A percentile compares a stretch with the other conserved stretches of the same genome.
These are phyloP conservation scores for Gallirallus australis DNA, from an alignment of 2,797 vertebrate species.

Conservation along the genomic window DNA sequence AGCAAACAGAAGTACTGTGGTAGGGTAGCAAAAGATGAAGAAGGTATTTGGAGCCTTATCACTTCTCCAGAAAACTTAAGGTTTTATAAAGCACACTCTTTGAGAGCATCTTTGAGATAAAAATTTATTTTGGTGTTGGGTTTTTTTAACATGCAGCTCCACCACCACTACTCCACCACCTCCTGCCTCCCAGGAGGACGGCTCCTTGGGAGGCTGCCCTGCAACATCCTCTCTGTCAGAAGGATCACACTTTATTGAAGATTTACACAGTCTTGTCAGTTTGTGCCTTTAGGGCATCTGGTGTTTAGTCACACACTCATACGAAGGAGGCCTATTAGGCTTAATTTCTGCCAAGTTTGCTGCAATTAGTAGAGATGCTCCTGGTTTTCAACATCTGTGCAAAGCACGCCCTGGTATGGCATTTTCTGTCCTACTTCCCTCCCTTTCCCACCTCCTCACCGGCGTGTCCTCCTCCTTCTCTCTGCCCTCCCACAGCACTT, in stretches of 20 bases:
- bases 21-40: not conserved
- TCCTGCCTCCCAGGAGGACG: not conserved
- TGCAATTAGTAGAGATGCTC: constrained; percentile 15
- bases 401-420: not conserved
- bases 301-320: constrained; percentile 42
- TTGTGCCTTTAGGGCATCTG: constrained; percentile 56
- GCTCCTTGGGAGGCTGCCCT: not conserved
- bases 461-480: not conserved
- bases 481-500: fast-evolving
- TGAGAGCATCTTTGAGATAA: not conserved
- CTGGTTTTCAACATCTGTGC: constrained; percentile 18
- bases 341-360: constrained; percentile 53
- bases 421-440: not conserved
- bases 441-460: not conserved
- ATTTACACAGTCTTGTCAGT: constrained; percentile 50
- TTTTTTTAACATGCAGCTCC: not conserved
- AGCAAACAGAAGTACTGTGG: not conserved
- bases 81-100: not conserved
- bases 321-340: constrained; percentile 28
- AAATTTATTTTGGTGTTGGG: not conserved
- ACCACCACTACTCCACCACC: not conserved
- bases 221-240: not conserved
- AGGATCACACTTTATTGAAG: not conserved
- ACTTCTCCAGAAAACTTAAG: not conserved
- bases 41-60: not conserved